Conservation (phyloP, 2,113 vertebrate genomes). For the Rhagologus leucostigma region DNA sequence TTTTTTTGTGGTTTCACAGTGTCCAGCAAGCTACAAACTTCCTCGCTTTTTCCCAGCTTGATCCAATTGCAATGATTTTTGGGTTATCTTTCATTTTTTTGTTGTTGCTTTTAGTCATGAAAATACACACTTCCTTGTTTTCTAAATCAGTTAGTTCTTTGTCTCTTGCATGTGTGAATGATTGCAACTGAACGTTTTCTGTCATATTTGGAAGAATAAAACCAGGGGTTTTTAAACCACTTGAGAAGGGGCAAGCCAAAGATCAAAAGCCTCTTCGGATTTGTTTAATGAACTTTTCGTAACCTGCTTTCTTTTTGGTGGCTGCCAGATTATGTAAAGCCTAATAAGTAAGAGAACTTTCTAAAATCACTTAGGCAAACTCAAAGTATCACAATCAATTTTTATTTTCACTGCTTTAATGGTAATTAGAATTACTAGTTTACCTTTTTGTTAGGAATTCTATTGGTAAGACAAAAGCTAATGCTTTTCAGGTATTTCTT, state of each 20-base stretch:
- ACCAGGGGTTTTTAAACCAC: rapidly evolving
- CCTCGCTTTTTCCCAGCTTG: background rate
- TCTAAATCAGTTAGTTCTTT: background rate
- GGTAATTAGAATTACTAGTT: background rate
- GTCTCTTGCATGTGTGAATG: background rate
- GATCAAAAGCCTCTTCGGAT: background rate
- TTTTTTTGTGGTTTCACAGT: background rate
- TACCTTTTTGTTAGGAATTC: background rate
- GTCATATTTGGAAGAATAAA: background rate
- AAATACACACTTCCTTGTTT: background rate
- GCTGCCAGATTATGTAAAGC: background rate
- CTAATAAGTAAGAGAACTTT: background rate
- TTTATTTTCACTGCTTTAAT: background rate
- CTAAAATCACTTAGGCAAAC: background rate
- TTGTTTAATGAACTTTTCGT: background rate
- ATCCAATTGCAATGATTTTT: background rate
- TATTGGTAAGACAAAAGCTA: background rate
- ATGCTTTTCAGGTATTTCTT: background rate
- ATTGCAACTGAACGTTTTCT: background rate
- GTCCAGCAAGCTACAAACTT: background rate
- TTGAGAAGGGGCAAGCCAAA: background rate
- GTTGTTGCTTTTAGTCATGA: background rate
- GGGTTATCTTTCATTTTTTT: background rate
- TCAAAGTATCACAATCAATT: background rate
- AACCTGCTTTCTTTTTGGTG: background rate